These are phyloP conservation scores for Grammatotria lemairii DNA, from an alignment of 2,113 vertebrate genomes.

Conservation along the genomic window DNA sequence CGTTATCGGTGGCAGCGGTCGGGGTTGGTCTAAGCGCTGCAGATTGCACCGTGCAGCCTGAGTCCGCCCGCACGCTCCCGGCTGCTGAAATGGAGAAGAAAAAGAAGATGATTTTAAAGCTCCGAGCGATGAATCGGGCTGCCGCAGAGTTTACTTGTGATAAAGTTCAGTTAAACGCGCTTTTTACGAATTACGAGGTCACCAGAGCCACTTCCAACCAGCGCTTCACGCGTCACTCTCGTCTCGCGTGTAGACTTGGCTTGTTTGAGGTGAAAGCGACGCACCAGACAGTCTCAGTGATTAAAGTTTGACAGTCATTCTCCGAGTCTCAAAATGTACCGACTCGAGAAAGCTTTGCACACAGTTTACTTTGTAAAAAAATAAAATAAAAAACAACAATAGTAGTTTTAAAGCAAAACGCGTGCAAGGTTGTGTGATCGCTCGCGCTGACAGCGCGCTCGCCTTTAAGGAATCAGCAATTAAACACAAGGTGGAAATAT, in stretches of 20 bases:
- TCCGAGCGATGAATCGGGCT: background rate
- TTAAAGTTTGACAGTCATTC: conserved; percentile 32
- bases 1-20: background rate
- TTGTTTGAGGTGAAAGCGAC: conserved; percentile 23
- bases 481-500: conserved; percentile 10
- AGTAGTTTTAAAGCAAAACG: background rate
- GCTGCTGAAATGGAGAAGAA: background rate
- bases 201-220: background rate
- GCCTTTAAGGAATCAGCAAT: background rate
- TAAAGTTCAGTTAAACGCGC: background rate
- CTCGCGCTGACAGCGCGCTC: conserved; percentile 14
- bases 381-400: rapidly evolving
- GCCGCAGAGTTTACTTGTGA: background rate
- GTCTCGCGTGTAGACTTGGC: background rate
- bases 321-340: background rate
- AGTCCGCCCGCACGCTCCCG: background rate
- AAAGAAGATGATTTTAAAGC: background rate
- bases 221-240: background rate
- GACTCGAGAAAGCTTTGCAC: background rate
- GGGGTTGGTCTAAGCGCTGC: background rate
- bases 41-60: background rate
- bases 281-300: background rate
- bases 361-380: background rate
- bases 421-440: background rate
- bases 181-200: background rate